Conservation (phyloP, 2,797 vertebrate genomes). For the Lophius americanus region DNA sequence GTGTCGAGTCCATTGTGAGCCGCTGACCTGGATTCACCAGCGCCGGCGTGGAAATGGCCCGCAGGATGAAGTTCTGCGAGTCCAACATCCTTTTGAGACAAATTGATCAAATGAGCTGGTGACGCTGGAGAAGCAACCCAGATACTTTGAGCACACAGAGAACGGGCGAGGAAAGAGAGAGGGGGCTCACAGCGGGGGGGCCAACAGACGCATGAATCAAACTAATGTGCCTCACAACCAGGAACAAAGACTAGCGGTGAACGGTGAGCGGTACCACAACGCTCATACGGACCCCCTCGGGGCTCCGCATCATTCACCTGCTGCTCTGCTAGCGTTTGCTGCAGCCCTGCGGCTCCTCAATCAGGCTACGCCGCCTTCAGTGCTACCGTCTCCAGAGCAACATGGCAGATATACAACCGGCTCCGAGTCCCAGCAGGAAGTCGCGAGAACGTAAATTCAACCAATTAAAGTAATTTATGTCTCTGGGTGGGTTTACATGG, state of each 20-base stretch:
- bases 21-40: conserved; percentile 61
- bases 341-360: conserved; percentile 31
- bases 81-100: conserved; percentile 8
- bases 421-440: too few species aligned
- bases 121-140: conserved; percentile 32
- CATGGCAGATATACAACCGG: too few species aligned
- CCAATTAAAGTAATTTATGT: too few species aligned
- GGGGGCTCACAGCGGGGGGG: conserved; percentile 36
- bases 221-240: conserved; percentile 63
- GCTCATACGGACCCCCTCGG: not conserved
- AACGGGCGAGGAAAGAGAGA: conserved; percentile 38
- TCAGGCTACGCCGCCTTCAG: conserved; percentile 43
- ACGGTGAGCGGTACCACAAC: conserved; percentile 35
- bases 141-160: conserved; percentile 36
- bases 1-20: conserved; percentile 48
- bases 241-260: conserved; percentile 59
- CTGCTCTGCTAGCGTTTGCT: conserved; percentile 29
- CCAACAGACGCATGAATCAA: conserved; percentile 65
- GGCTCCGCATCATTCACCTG: conserved; percentile 40
- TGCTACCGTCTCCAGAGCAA: not conserved
- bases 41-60: conserved; percentile 27
- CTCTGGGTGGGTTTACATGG: too few species aligned
- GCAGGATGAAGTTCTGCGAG: conserved; percentile 42
- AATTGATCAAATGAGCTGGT: conserved; percentile 47
- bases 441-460: too few species aligned